Conservation (phyloP, 2,888 invertebrate genomes). For the Leucoma salicis region DNA sequence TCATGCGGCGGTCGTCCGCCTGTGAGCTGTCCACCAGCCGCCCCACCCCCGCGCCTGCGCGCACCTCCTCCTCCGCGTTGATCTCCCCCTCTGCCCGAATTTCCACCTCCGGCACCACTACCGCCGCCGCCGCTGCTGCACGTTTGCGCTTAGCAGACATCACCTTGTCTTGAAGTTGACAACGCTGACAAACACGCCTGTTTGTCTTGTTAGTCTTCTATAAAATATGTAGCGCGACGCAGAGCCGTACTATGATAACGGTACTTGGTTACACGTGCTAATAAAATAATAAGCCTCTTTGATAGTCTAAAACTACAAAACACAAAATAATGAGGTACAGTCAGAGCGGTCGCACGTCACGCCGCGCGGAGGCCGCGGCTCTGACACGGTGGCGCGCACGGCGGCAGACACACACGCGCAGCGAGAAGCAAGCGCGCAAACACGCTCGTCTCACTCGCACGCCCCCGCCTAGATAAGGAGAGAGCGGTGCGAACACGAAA, state of each 20-base stretch:
- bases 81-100: constrained; percentile 9
- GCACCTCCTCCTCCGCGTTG: constrained; percentile 12
- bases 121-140: constrained; percentile 2
- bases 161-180: background rate
- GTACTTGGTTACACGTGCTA: too few relatives aligned
- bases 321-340: too few relatives aligned
- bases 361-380: constrained; percentile 45
- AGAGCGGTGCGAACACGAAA: constrained; percentile 41
- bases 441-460: constrained; percentile 53
- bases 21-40: constrained; percentile 65
- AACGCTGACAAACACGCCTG: too few relatives aligned
- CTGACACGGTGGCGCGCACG: constrained; percentile 65
- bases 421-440: constrained; percentile 57
- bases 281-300: too few relatives aligned
- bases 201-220: too few relatives aligned
- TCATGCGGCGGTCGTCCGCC: constrained; percentile 72
- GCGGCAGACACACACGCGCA: constrained; percentile 73
- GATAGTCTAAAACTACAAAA: background rate
- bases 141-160: constrained; percentile 15
- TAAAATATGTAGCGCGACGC: too few relatives aligned
- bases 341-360: constrained; percentile 41
- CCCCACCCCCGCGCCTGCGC: constrained; percentile 44
- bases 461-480: constrained; percentile 15
- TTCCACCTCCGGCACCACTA: constrained; percentile 8
- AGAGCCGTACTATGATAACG: too few relatives aligned